Evolutionary conservation across 2,888 invertebrate species (phyloP).

Genomic region (Alsophila aescularia): DNA sequence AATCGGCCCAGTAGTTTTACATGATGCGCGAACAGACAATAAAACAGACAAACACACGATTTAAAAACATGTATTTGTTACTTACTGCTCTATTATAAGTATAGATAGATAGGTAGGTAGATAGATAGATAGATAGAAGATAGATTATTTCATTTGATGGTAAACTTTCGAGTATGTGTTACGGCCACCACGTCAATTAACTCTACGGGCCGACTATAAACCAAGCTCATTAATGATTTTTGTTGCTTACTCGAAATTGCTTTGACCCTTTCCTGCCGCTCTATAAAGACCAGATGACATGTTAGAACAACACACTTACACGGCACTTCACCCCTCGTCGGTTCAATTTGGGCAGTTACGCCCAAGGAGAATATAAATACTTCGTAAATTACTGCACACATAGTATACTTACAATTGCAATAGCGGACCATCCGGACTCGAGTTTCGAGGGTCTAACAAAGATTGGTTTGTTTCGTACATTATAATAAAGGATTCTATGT

Average conservation of each 20-base stretch:
- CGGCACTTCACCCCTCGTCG: conserved; percentile 1
- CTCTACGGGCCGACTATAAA: not conserved
- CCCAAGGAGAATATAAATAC: too few species aligned
- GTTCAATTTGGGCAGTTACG: not conserved
- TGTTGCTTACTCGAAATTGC: not conserved
- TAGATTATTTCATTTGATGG: too few species aligned
- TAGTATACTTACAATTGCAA: conserved; percentile 1
- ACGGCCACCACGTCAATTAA: not conserved
- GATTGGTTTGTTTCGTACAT: not conserved
- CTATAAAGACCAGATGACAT: not conserved
- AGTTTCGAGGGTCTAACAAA: not conserved
- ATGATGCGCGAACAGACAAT: too few species aligned
- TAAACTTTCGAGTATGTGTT: too few species aligned
- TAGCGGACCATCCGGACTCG: not conserved
- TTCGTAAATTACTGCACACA: too few species aligned
- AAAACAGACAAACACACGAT: too few species aligned
- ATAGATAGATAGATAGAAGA: too few species aligned
- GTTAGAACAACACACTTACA: not conserved
- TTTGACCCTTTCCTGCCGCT: conserved; percentile 1
- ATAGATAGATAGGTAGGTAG: too few species aligned
- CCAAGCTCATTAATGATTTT: not conserved
- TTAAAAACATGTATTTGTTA: too few species aligned
- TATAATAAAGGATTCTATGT: too few species aligned
- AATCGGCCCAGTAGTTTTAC: too few species aligned
- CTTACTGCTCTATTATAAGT: too few species aligned